Evolutionary conservation across 2,888 invertebrate genomes (phyloP), one percentile per base, ranked within the genome.

Genomic region (Acrocyrtus sp.): DNA sequence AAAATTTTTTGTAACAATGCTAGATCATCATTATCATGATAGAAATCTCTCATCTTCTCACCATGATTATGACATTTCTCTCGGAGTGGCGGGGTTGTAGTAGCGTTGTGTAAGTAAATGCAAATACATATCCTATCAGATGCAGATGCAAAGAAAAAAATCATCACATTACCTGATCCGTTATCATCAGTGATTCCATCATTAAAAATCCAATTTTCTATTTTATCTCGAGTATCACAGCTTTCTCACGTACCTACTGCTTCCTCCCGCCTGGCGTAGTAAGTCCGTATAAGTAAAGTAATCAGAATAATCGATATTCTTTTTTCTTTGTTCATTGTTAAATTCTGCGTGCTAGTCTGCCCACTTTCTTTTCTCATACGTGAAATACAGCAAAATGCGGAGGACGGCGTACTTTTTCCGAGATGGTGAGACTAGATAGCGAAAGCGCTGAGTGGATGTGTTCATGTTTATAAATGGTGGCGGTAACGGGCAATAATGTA

Each of bases 241-340:
- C 48, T 56, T 62, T 58, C 67, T 50, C 61, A 70, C 62, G 70
- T 57, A 51, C 6, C 12, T 34, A 12, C 12, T 34, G 34, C n/a
- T n/a, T n/a, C n/a, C n/a, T n/a, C n/a, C n/a, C n/a, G n/a, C n/a
- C n/a, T n/a, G n/a, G n/a, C 34, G 34, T 8, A 34, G 34, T n/a
- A n/a, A n/a, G 34, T 34, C 12, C 6, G 12, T 34, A 8, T 34
- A n/a, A 21, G 34, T 41, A 62, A 70, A 70, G 62, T 62, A 70
- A 62, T 70, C 62, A 70, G 62, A 70, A 70, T 70, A 62, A 70
- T 70, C 70, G 54, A 70, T 70, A 70, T 57, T 34, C 54, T 56
- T 67, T 43, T 24, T 15, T 51, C 39, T 67, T 34, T 67, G 51
- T 51, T 69, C 69, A 70, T 70, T 70, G 62, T 70, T 62, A 54